These are phyloP conservation scores for Tragopan temminckii DNA, from an alignment of 2,797 vertebrate species.

Conservation along the genomic window DNA sequence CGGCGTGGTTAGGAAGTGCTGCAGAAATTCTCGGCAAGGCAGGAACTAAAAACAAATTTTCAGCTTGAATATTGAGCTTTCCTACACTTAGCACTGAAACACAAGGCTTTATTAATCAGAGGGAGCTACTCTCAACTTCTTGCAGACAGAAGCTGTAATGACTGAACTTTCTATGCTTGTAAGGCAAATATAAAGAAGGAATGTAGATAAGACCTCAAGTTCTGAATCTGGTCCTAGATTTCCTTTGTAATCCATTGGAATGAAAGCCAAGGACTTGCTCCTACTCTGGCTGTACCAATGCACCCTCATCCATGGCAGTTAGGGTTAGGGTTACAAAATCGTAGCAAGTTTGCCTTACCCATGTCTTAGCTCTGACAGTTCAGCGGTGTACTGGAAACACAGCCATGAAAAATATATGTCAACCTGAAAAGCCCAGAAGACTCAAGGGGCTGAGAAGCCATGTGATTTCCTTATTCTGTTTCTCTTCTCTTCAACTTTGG, in stretches of 20 bases:
- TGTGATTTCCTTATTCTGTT: constrained; percentile 14
- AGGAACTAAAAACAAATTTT: background rate
- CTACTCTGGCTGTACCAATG: background rate
- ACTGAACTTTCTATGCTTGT: background rate
- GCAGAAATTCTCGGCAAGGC: background rate
- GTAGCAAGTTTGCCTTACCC: background rate
- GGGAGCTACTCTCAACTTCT: background rate
- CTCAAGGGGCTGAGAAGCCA: constrained; percentile 6
- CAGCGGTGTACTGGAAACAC: constrained; percentile 4
- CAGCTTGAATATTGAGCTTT: background rate
- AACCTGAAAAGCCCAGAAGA: background rate
- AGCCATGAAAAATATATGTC: background rate
- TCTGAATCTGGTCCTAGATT: background rate
- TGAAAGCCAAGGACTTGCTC: background rate
- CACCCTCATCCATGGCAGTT: background rate
- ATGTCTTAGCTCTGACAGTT: background rate
- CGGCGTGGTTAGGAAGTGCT: background rate
- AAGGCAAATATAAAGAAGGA: background rate
- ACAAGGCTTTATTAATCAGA: background rate
- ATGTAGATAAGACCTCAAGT: background rate
- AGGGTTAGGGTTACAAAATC: background rate
- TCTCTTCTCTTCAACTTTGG: background rate
- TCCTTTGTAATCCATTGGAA: background rate
- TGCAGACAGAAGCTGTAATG: background rate
- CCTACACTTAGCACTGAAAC: background rate